Evolutionary conservation across 2,888 invertebrate species (phyloP).

Genomic region (Nesidiocoris tenuis): DNA sequence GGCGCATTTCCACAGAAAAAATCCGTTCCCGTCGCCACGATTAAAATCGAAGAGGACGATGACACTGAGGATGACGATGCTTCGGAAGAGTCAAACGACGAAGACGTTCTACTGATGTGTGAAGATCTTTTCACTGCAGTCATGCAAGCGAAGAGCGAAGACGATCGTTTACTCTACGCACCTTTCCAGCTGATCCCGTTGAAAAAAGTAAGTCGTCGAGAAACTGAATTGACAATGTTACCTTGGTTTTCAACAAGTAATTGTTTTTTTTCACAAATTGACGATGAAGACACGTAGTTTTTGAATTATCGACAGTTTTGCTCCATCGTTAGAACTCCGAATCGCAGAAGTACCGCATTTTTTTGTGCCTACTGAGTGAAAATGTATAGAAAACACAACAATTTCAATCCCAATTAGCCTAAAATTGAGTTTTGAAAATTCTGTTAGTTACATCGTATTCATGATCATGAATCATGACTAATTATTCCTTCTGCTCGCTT

Average conservation of each 20-base stretch:
- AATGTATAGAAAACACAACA: neutral
- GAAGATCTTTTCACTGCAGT: constrained; percentile 88
- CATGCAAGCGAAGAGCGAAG: constrained; percentile 77
- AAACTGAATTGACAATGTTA: neutral
- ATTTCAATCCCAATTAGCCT: too few relatives aligned
- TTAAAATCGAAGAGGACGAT: constrained; percentile 63
- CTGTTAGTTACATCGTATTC: too few relatives aligned
- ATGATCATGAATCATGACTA: too few relatives aligned
- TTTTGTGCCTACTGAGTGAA: constrained; percentile 19
- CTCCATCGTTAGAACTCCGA: too few relatives aligned
- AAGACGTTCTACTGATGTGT: constrained; percentile 69
- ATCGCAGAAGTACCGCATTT: too few relatives aligned
- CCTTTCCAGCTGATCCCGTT: constrained; percentile 91
- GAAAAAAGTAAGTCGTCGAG: constrained; percentile 62
- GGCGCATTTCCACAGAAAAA: neutral
- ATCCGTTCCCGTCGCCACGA: constrained; percentile 53
- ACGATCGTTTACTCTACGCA: constrained; percentile 78
- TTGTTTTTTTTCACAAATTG: too few relatives aligned
- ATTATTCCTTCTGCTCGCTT: neutral
- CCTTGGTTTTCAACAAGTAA: neutral
- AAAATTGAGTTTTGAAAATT: too few relatives aligned
- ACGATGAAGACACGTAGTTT: too few relatives aligned
- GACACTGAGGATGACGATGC: constrained; percentile 70
- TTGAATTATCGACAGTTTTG: too few relatives aligned
- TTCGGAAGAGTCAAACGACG: constrained; percentile 68